phyloP scores from a whole-genome alignment of 1,140 invertebrate species.

The Oppia nitens region DNA sequence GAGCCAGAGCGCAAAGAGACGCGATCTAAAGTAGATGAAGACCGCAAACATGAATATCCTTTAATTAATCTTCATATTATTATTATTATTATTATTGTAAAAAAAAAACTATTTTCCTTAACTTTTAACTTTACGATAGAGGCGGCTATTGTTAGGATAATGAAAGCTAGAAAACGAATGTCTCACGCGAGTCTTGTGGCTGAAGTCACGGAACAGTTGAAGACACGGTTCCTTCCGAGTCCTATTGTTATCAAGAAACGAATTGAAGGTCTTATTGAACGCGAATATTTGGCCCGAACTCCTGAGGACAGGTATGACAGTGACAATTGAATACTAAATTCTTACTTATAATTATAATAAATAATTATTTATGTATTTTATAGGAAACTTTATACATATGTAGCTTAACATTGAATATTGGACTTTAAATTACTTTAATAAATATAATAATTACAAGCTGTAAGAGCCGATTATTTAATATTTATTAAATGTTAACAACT shows the following conservation, averaged over 20 bases:
- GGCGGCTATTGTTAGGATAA: slow-evolving; percentile 96
- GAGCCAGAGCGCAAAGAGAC: slow-evolving; percentile 97
- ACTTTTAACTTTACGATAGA: slow-evolving; percentile 48
- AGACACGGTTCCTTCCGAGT: slow-evolving; percentile 86
- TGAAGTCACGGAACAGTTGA: slow-evolving; percentile 93
- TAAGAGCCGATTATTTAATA: neutral
- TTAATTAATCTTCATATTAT: too few relatives aligned
- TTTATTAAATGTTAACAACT: neutral
- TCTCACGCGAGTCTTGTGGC: slow-evolving; percentile 85
- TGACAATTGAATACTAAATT: neutral
- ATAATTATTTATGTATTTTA: slow-evolving; percentile 25
- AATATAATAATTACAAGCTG: neutral
- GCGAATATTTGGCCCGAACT: slow-evolving; percentile 92
- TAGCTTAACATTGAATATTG: slow-evolving; percentile 46
- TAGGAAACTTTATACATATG: slow-evolving; percentile 79
- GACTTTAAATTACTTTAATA: neutral
- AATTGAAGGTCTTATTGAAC: slow-evolving; percentile 95
- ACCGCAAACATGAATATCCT: slow-evolving; percentile 96
- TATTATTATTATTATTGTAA: slow-evolving; percentile 32
- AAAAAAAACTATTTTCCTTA: slow-evolving; percentile 1
- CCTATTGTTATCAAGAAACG: slow-evolving; percentile 96
- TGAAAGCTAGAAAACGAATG: slow-evolving; percentile 95
- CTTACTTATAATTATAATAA: too few relatives aligned
- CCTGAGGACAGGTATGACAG: slow-evolving; percentile 64
- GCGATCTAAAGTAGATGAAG: slow-evolving; percentile 93